These are phyloP conservation scores for Alfaro cultratus DNA, from an alignment of 2,797 vertebrate species.

Conservation along the genomic window DNA sequence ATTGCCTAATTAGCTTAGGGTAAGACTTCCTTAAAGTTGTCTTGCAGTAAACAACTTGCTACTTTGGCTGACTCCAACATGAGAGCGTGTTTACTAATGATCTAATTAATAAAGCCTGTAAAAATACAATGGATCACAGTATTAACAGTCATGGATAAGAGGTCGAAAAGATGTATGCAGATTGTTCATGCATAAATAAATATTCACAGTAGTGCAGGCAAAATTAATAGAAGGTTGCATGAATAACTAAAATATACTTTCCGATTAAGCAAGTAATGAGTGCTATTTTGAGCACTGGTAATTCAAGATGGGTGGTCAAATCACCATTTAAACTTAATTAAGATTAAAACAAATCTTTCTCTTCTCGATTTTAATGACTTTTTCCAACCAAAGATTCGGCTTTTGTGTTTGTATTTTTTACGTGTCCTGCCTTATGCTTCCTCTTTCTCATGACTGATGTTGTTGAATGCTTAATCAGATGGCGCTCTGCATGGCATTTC, in stretches of 20 bases:
- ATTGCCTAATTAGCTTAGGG: neutral
- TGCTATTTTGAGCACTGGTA: slow-evolving; percentile 14
- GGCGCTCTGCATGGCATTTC: slow-evolving; percentile 44
- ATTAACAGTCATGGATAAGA: neutral
- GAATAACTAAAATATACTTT: slow-evolving; percentile 15
- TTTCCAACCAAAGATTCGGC: slow-evolving; percentile 33
- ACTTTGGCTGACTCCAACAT: neutral
- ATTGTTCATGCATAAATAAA: neutral
- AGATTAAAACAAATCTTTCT: slow-evolving; percentile 22
- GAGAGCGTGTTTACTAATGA: neutral
- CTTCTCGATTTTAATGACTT: neutral
- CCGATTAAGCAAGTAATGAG: neutral
- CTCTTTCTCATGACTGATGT: slow-evolving; percentile 49
- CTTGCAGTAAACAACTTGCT: neutral
- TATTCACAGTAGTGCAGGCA: neutral
- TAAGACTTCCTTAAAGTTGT: neutral
- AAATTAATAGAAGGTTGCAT: neutral
- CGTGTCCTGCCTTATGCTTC: slow-evolving; percentile 38
- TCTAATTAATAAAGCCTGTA: neutral
- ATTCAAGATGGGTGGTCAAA: neutral
- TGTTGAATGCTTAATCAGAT: slow-evolving; percentile 45
- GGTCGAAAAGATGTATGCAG: slow-evolving; percentile 4
- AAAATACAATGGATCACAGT: neutral
- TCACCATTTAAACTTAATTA: slow-evolving; percentile 23
- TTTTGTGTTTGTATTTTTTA: slow-evolving; percentile 34